Evolutionary conservation across 2,797 vertebrate species (phyloP).

Genomic region (Nyctalus aviator): DNA sequence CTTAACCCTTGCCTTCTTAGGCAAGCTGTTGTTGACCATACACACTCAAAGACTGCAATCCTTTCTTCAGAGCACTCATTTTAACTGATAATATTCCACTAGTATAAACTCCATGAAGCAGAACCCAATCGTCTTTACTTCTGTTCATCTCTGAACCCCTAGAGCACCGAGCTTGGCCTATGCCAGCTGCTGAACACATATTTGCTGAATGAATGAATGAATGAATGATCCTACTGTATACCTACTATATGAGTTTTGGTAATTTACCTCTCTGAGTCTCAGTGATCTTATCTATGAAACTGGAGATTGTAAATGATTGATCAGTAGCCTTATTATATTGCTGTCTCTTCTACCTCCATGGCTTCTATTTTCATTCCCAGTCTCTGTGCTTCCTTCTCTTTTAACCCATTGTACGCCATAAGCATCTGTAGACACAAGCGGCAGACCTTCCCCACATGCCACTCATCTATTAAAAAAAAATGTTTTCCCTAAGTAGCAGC

Average conservation of each 20-base stretch:
- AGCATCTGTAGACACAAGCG: too few species aligned
- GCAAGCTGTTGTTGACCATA: not conserved
- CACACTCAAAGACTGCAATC: accelerated
- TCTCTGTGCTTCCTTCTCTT: not conserved
- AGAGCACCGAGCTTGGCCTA: not conserved
- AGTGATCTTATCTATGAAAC: not conserved
- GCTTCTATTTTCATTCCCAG: not conserved
- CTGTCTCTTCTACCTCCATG: accelerated
- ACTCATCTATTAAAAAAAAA: too few species aligned
- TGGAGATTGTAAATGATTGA: not conserved
- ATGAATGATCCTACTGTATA: too few species aligned
- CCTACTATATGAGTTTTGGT: not conserved
- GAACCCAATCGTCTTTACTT: not conserved
- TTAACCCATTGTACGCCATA: not conserved
- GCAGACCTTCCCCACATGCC: too few species aligned
- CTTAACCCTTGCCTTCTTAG: not conserved
- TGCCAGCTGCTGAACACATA: not conserved
- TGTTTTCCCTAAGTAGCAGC: too few species aligned
- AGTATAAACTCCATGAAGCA: not conserved
- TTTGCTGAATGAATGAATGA: not conserved
- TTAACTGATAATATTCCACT: not conserved
- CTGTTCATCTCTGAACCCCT: not conserved
- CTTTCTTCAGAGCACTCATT: not conserved
- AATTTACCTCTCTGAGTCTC: not conserved
- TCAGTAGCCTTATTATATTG: not conserved